Percentiles rank a stretch among this genome's conserved stretches.
Conservation (phyloP, 2,113 vertebrate species). For the Tychaedon coryphoeus region DNA sequence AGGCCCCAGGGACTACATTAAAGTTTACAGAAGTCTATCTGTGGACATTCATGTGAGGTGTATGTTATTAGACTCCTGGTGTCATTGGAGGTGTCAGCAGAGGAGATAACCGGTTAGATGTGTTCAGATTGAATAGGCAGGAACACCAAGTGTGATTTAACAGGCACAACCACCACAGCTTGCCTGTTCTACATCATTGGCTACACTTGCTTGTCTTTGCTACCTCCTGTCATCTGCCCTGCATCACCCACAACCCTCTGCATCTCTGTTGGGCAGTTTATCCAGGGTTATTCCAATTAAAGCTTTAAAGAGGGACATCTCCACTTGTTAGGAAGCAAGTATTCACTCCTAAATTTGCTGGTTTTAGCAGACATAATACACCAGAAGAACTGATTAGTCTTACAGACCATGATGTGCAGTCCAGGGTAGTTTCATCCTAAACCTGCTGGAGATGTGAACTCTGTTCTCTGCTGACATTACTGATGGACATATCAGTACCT, state of each 20-base stretch:
- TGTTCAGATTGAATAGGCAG: constrained; percentile 85
- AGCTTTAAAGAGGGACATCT: not conserved
- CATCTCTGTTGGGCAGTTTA: constrained; percentile 64
- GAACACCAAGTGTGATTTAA: constrained; percentile 83
- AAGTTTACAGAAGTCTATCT: not conserved
- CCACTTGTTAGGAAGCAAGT: not conserved
- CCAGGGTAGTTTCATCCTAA: not conserved
- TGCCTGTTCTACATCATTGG: constrained; percentile 58
- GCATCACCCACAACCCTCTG: constrained; percentile 58
- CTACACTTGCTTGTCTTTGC: not conserved
- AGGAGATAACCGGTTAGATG: constrained; percentile 78
- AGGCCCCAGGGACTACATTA: not conserved
- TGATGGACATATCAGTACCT: not conserved
- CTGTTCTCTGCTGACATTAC: not conserved
- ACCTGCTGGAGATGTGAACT: not conserved
- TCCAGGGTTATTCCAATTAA: constrained; percentile 35
- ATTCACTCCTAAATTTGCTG: not conserved
- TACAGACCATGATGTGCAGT: not conserved
- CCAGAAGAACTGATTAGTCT: not conserved
- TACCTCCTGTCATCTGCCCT: not conserved
- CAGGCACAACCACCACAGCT: constrained; percentile 83
- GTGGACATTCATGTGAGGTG: not conserved
- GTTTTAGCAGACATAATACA: not conserved
- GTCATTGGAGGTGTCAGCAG: constrained; percentile 6
- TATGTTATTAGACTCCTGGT: constrained; percentile 38